Percentiles rank a stretch among this genome's conserved stretches.
Evolutionary conservation across 2,797 vertebrate species (phyloP).

Genomic region (Peromyscus eremicus): DNA sequence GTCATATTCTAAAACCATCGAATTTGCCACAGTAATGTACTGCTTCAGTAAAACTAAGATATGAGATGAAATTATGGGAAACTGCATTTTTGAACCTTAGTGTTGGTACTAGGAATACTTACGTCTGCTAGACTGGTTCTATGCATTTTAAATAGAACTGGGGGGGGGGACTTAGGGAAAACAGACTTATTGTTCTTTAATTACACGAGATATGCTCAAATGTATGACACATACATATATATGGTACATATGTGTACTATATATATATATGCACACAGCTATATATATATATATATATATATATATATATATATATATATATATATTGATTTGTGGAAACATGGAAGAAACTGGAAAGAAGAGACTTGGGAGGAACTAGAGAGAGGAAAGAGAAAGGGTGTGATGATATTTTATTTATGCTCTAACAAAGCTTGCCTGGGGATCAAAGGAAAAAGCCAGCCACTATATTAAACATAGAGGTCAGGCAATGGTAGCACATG

Average conservation of each 20-base stretch:
- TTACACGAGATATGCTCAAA: background rate
- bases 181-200: background rate
- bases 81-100: background rate
- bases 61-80: background rate
- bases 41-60: background rate
- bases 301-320: background rate
- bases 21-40: background rate
- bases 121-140: background rate
- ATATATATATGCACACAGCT: background rate
- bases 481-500: no score
- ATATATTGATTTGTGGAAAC: background rate
- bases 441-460: no score
- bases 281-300: background rate
- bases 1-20: background rate
- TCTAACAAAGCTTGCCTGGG: no score
- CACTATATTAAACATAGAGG: no score
- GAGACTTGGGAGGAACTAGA: background rate
- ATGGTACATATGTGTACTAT: background rate
- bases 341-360: background rate
- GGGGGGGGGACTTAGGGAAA: background rate
- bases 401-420: no score
- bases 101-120: background rate
- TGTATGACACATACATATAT: background rate
- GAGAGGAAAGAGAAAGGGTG: background rate
- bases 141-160: background rate